Evolutionary conservation across 2,113 vertebrate genomes (phyloP), one percentile per base, ranked within the genome.

Genomic region (Heteronetta atricapilla): DNA sequence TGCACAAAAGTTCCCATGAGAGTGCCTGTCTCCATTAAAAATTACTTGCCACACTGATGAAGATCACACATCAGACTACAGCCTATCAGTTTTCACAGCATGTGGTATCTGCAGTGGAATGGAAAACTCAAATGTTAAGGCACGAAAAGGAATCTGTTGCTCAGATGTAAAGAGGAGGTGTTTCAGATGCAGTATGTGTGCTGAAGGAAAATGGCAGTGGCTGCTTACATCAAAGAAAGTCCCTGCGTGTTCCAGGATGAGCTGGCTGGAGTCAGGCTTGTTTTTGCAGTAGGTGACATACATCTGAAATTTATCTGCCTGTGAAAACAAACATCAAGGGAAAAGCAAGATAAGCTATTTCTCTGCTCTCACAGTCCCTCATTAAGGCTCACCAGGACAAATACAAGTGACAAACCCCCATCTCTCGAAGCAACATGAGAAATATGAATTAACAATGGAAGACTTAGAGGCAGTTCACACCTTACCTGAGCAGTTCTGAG

Each of bases 221-320:
- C 12, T 68, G 98, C 99, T 99, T 98, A 99, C 99, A 79, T 99
- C 99, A 96, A 99, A 99, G 98, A 99, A 99, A 88, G 97, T 98
- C 74, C 99, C 99, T 42, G 99, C 99, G 0, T 99, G 99, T 88
- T 99, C 99, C 98, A 99, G 98, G 88, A 99, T 99, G 73, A 99
- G 98, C 97, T 99, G 99, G 95, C 96, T 99, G 96, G 99, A 99
- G 97, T 99, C 99, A 19, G 99, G 99, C 94, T 99, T 99, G 97
- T 99, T 99, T 98, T 99, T 99, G 97, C 99, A 99, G 97, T 99
- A 99, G 90, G 99, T 98, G 88, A 99, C 99, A 85, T 99, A 99
- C 97, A 99, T 99, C 96, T 99, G 99, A 98, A 99, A 99, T 96
- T 99, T 99, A 97, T 99, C 99, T 85, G 99, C 99, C 99, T 99